Percentiles rank a stretch among this genome's conserved stretches.
Evolutionary conservation across 2,113 vertebrate species (phyloP).

Genomic region (Rousettus leschenaultii): DNA sequence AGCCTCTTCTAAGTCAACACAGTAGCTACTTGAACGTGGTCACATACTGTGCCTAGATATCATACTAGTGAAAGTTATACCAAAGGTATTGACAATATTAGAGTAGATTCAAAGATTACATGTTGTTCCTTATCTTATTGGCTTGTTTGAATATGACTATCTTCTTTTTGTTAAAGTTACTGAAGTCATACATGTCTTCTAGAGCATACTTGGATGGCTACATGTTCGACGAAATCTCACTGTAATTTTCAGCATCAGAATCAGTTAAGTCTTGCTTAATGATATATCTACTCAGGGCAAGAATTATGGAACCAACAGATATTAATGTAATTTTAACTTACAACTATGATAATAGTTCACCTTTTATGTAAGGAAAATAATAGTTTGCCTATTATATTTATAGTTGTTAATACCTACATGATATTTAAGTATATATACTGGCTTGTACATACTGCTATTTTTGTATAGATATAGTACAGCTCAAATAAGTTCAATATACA

Average conservation of each 20-base stretch:
- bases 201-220: neutral
- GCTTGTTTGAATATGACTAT: neutral
- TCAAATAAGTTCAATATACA: neutral
- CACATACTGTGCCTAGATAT: neutral
- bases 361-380: neutral
- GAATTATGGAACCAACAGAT: neutral
- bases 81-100: neutral
- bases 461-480: neutral
- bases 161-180: neutral
- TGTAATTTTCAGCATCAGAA: neutral
- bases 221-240: neutral
- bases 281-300: neutral
- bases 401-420: neutral
- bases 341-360: neutral
- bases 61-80: neutral
- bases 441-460: rapidly evolving
- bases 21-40: neutral
- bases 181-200: neutral
- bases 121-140: neutral
- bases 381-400: neutral
- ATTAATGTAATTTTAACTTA: neutral
- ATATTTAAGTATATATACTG: neutral
- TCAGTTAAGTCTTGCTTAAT: neutral
- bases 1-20: neutral
- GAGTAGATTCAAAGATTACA: neutral